Evolutionary conservation across 2,113 vertebrate genomes (phyloP), one percentile per base, ranked within the genome.

Genomic region (Chrysochloris asiatica): DNA sequence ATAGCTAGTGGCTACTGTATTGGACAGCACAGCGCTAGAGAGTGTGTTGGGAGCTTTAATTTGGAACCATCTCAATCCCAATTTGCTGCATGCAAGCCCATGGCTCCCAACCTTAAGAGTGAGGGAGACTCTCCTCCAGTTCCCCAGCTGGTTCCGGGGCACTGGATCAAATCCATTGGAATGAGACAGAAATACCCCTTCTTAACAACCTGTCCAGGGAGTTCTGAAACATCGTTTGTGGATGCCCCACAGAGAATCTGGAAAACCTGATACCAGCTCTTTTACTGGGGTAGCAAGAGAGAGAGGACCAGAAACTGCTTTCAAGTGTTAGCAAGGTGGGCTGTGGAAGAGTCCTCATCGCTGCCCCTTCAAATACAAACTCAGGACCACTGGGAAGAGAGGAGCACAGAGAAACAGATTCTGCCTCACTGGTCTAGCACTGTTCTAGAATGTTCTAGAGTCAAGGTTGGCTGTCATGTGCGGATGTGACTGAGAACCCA

Each of bases 41-140:
- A 4, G 1, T 2, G 6, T 10, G 6, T 1, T 12, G 0, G 28
- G 0, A 0, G 5, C 47, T 71, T 71, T 47, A 17, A 1, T 19
- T 22, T 16, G 3, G 17, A 6, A 24, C n/a, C 8, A 4, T 2
- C 41, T 48, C 48, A 10, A 38, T n/a, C 59, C 48, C 26, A 3
- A 12, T 19, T 28, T n/a, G n/a, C 71, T 3, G 4, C 71, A 36
- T 48, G 3, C 13, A 48, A 41, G 19, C 41, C 14, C 13, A 2
- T 12, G 36, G n/a, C 45, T 26, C n/a, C 43, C 50, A 28, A 45
- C 9, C 45, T 67, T 54, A n/a, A n/a, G n/a, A 47, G 56, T n/a
- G 22, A 33, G 56, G 41, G 12, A 26, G 38, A 9, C 0, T 28
- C 17, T 16, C 9, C 33, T n/a, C 24, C 22, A 24, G 24, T 9